Conservation (phyloP, 1,140 invertebrate species). For the honey bee (Apis mellifera) region Amel_HAv3.1 CM009931.2:15798501-15799000, state of each 20-base stretch:
- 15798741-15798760: constrained; percentile 49
- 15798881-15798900: not conserved
- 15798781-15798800: constrained; percentile 40
- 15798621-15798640: constrained; percentile 17
- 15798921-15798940: not conserved
- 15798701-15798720: constrained; percentile 60
- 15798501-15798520: too few relatives aligned
- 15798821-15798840: not conserved
- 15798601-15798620: not conserved
- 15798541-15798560: too few relatives aligned
- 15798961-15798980: too few relatives aligned
- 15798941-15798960: too few relatives aligned
- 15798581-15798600: not conserved
- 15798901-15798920: constrained; percentile 1
- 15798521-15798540: too few relatives aligned
- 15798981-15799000: too few relatives aligned
- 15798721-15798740: constrained; percentile 45
- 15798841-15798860: constrained; percentile 37
- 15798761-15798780: constrained; percentile 29
- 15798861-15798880: constrained; percentile 44
- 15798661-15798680: constrained; percentile 30
- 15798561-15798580: too few relatives aligned
- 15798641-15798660: constrained; percentile 1
- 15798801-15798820: constrained; percentile 11
- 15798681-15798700: constrained; percentile 56